Base-by-base conservation (phyloP, 2,888 invertebrate genomes). In the Lumbricus terrestris region DNA sequence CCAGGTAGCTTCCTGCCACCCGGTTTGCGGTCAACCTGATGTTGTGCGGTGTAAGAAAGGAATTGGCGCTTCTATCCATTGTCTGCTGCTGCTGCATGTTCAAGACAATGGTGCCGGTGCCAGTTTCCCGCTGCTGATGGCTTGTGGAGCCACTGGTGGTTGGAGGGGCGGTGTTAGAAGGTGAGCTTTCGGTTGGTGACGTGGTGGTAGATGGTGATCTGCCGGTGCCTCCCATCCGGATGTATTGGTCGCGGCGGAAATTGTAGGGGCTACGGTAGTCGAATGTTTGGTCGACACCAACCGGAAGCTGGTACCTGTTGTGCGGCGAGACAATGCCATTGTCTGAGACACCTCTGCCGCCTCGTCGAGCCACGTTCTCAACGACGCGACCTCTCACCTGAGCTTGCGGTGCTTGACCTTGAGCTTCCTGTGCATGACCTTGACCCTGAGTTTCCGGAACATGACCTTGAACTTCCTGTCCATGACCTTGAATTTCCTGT, bases 361-460 rank as follows among this genome's bases (percentile, higher is more conserved):
- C 83, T 34, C 89, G 90, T 20, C 89, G 69, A 33, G 88, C 82
- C 29, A 47, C 90, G 83, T 90, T 89, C 29, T 89, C 88, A 37
- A 89, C 82, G 47, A n/a, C 54, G 20, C 88, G 82, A 33, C 54
- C 89, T 18, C 37, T 18, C 16, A 40, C 88, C 34, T 69, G 37
- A 40, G 88, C 88, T n/a, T n/a, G n/a, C n/a, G n/a, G n/a, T n/a
- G n/a, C n/a, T n/a, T n/a, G n/a, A n/a, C n/a, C n/a, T n/a, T n/a
- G n/a, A n/a, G n/a, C n/a, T n/a, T n/a, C n/a, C n/a, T n/a, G n/a
- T n/a, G n/a, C n/a, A 40, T 40, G 40, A 40, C 15, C 40, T 40
- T 40, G 8, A 6, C 40, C 15, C 40, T 15, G 40, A 40, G 40
- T 15, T 40, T 40, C 40, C 40, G 40, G 40, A n/a, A n/a, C n/a